Evolutionary conservation across 2,113 vertebrate genomes (phyloP).

Genomic region (Odocoileus virginianus): DNA sequence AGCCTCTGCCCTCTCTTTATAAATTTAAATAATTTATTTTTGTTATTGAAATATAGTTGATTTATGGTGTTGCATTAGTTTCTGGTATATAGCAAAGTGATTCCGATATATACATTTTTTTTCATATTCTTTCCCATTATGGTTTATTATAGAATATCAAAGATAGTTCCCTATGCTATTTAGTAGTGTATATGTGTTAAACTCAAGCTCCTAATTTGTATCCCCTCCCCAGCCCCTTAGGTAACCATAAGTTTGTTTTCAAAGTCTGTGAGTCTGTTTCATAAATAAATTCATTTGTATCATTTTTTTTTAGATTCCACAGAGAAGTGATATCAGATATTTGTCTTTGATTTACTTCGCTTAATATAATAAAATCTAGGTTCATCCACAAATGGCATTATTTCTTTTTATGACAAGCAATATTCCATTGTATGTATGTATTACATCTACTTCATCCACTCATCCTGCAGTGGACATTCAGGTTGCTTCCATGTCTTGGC

Average conservation of each 20-base stretch:
- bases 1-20: background rate
- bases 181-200: background rate
- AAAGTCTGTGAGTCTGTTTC: background rate
- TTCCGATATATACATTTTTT: background rate
- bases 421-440: background rate
- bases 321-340: background rate
- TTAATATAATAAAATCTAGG: background rate
- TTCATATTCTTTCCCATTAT: background rate
- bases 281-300: background rate
- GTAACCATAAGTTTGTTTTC: background rate
- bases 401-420: background rate
- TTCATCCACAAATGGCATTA: background rate
- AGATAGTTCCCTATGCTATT: background rate
- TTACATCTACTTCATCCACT: background rate
- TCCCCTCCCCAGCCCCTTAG: background rate
- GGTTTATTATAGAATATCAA: background rate
- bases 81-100: background rate
- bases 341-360: background rate
- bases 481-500: background rate
- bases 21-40: background rate
- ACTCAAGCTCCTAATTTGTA: background rate
- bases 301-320: background rate
- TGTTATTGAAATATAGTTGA: background rate
- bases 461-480: background rate
- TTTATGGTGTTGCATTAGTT: background rate